These are phyloP conservation scores for Drosophila siamana DNA, from an alignment of 2,888 invertebrate genomes.

Conservation along the genomic window DNA sequence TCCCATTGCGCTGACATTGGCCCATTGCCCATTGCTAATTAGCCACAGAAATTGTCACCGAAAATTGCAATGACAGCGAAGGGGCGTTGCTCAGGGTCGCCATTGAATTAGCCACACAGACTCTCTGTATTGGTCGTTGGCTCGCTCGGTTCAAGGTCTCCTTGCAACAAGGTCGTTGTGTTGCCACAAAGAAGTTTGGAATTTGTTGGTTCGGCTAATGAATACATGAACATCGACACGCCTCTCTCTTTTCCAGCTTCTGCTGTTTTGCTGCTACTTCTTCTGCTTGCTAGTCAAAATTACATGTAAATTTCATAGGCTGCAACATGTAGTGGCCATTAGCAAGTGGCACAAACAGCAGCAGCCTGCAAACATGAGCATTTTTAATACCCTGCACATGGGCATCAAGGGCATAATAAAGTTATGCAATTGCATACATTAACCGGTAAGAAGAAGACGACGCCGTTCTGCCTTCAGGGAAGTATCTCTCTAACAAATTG, in stretches of 20 bases:
- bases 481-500: not conserved
- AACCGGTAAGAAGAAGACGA: not conserved
- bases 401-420: not conserved
- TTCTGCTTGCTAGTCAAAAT: constrained; percentile 43
- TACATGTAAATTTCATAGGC: constrained; percentile 73
- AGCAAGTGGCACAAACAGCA: constrained; percentile 37
- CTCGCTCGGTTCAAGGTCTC: constrained; percentile 61
- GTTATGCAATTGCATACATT: not conserved
- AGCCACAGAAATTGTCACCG: constrained; percentile 41
- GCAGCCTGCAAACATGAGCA: not conserved
- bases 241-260: not conserved
- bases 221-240: constrained; percentile 33
- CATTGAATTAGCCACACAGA: constrained; percentile 22
- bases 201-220: constrained; percentile 28
- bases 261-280: not conserved
- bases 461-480: not conserved
- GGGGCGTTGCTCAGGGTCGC: too few species aligned
- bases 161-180: constrained; percentile 48
- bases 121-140: too few species aligned
- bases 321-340: constrained; percentile 53
- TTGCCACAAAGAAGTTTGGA: constrained; percentile 7
- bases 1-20: constrained; percentile 10
- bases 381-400: constrained; percentile 43
- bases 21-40: constrained; percentile 48
- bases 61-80: constrained; percentile 60